Base-by-base conservation (phyloP, 2,797 vertebrate species). In the Coregonus sp. region DNA sequence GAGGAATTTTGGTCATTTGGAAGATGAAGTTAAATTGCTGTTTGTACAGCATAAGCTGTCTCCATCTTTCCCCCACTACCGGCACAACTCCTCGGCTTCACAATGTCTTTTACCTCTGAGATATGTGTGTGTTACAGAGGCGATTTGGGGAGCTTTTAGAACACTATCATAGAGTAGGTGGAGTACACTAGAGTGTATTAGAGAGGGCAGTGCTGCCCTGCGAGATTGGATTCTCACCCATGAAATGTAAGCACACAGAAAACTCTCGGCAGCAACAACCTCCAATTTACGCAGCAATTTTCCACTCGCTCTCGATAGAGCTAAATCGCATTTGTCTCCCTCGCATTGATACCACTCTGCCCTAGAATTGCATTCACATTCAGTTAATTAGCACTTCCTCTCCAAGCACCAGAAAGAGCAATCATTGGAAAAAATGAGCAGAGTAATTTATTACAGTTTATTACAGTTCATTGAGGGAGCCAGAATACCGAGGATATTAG, bases 261-360 rank as follows among this genome's bases (percentile, higher is more conserved):
- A 89, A 81, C 80, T 82, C 89, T 86, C 87, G 16, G 86, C 91
- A 65, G 86, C 88, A 85, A 91, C 92, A 92, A 87, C 88, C 91
- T 89, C 87, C 83, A 91, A 91, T 94, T 94, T 93, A 91, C 91
- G 91, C 92, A 88, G 90, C 86, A 80, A 91, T 93, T 92, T 93
- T 90, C 88, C 91, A 89, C 89, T 90, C 81, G 81, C 88, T 90
- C 83, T 54, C 86, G 77, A 90, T 89, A 83, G 80, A 86, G 80
- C 85, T 81, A 84, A 90, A 91, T 87, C 86, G 80, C 87, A 88
- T 92, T 90, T 86, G 89, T 89, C 86, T 89, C 87, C 83, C 82
- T 7, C 81, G 80, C 85, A 86, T 90, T 83, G 87, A 88, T 87
- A 85, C 87, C 78, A 25, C 69, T 71, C 87, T 70, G 86, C 86